phyloP scores from a whole-genome alignment of 1,140 invertebrate genomes.

The Branchinecta lindahli region DNA sequence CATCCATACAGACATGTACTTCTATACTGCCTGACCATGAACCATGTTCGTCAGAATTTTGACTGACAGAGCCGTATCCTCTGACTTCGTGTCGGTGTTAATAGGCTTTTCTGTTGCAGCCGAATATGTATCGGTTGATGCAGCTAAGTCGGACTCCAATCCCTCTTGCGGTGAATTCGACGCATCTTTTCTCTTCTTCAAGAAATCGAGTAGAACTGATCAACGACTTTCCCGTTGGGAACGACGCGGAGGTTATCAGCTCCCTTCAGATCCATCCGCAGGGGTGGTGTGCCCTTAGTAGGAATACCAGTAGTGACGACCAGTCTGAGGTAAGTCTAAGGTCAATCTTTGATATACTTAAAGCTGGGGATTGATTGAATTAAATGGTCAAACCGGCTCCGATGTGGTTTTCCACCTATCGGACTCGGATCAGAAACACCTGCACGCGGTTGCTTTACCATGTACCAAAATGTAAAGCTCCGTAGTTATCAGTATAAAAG shows the following conservation, averaged over 20 bases:
- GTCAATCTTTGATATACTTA: not conserved
- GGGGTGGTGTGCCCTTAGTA: conserved; percentile 70
- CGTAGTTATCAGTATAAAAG: too few species aligned
- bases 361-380: too few species aligned
- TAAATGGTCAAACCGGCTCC: too few species aligned
- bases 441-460: too few species aligned
- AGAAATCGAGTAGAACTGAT: conserved; percentile 76
- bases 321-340: conserved; percentile 50
- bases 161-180: conserved; percentile 56
- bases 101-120: conserved; percentile 38
- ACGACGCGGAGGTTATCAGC: conserved; percentile 76
- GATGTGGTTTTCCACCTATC: too few species aligned
- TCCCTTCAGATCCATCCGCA: conserved; percentile 80
- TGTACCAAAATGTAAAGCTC: too few species aligned
- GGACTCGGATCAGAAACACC: too few species aligned
- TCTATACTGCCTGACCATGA: too few species aligned
- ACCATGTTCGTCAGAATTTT: too few species aligned
- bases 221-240: conserved; percentile 65
- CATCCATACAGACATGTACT: too few species aligned
- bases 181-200: conserved; percentile 57
- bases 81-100: too few species aligned
- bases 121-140: conserved; percentile 75
- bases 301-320: conserved; percentile 71
- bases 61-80: too few species aligned
- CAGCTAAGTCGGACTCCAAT: conserved; percentile 63